These are phyloP conservation scores for Xyrichtys novacula DNA, from an alignment of 2,797 vertebrate species.

Conservation along the genomic window DNA sequence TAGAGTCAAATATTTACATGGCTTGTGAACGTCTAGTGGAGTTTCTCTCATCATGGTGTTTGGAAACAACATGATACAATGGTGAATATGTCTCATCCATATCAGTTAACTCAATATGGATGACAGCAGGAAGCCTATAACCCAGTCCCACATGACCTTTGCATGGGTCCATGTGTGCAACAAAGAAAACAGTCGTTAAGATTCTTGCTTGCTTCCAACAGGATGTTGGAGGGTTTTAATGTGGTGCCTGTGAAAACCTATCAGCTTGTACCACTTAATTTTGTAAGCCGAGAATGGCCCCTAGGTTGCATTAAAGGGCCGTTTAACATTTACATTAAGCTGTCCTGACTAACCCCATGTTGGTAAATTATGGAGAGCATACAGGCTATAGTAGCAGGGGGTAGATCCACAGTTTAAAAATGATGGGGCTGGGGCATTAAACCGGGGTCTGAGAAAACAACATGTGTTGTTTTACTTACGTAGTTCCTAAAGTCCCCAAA, in stretches of 20 bases:
- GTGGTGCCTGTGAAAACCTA: constrained; percentile 47
- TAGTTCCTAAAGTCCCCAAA: no score
- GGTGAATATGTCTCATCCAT: constrained; percentile 44
- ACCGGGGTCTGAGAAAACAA: not conserved
- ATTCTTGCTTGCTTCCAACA: constrained; percentile 55
- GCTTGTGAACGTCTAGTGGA: constrained; percentile 6
- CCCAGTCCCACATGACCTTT: constrained; percentile 2
- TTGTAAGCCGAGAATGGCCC: constrained; percentile 35
- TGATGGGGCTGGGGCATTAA: not conserved
- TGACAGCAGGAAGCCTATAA: constrained; percentile 5
- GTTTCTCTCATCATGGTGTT: constrained; percentile 34
- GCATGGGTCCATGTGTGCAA: constrained; percentile 35
- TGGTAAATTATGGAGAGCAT: constrained; percentile 42
- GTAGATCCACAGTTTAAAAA: constrained; percentile 28
- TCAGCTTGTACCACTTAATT: constrained; percentile 39
- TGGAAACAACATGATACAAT: constrained; percentile 39
- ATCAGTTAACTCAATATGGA: constrained; percentile 40
- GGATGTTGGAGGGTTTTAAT: constrained; percentile 59
- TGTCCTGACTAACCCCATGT: constrained; percentile 38
- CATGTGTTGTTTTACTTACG: constrained; percentile 10
- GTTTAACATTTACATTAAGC: constrained; percentile 34
- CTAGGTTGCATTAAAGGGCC: constrained; percentile 47
- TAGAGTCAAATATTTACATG: constrained; percentile 68
- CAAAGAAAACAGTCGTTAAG: constrained; percentile 55
- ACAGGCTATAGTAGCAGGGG: constrained; percentile 42